phyloP scores from a whole-genome alignment of 2,797 vertebrate genomes.

The Gobionotothen gibberifrons region DNA sequence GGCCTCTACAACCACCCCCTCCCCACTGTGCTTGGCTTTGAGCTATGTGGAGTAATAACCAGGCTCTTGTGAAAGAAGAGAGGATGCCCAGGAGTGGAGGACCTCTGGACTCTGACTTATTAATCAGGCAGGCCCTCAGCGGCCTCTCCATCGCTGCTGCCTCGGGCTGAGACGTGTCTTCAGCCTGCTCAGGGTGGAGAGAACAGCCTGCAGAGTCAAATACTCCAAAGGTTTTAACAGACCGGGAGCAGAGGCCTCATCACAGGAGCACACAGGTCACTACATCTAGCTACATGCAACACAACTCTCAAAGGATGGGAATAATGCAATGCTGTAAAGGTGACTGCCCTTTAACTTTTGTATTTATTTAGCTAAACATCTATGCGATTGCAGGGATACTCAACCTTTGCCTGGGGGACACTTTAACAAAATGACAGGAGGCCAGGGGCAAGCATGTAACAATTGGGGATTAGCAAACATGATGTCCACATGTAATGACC shows the following conservation, averaged over 20 bases:
- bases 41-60: slow-evolving; percentile 75
- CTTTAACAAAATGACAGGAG: no score
- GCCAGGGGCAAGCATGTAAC: no score
- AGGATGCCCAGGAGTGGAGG: slow-evolving; percentile 80
- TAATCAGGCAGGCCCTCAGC: slow-evolving; percentile 74
- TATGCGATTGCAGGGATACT: background rate
- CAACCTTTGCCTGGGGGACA: no score
- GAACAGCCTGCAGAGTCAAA: slow-evolving; percentile 61
- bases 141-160: slow-evolving; percentile 56
- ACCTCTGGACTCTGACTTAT: slow-evolving; percentile 80
- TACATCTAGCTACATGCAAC: slow-evolving; percentile 52
- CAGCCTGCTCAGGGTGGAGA: slow-evolving; percentile 52
- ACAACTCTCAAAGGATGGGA: slow-evolving; percentile 26
- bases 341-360: background rate
- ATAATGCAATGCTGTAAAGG: slow-evolving; percentile 16
- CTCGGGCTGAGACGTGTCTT: slow-evolving; percentile 58
- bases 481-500: background rate
- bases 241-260: slow-evolving; percentile 53
- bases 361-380: background rate
- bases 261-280: slow-evolving; percentile 64
- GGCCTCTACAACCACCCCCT: slow-evolving; percentile 40
- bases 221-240: slow-evolving; percentile 55
- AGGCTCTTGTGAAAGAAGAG: slow-evolving; percentile 80
- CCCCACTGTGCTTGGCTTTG: slow-evolving; percentile 29
- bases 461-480: no score